Evolutionary conservation across 53 echinoderm and acorn worm species (phyloP).

Genomic region (Astropecten irregularis): DNA sequence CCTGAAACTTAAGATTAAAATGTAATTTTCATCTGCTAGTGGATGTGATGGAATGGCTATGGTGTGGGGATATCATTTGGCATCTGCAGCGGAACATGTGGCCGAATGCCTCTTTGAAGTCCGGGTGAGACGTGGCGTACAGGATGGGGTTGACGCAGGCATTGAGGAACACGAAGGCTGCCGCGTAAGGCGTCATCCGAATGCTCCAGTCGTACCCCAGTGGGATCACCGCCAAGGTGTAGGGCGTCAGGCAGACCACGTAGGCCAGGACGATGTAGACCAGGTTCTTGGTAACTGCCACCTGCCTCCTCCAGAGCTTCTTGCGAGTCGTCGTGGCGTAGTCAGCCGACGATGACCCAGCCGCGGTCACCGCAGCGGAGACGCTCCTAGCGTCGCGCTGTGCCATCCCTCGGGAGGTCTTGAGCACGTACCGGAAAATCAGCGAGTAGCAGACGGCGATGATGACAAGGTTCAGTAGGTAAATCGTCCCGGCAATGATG

Average conservation of each 20-base stretch:
- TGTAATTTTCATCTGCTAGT: too few species aligned
- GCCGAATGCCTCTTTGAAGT: too few species aligned
- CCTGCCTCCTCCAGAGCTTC: too few species aligned
- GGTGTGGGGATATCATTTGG: not conserved
- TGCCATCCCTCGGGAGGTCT: not conserved
- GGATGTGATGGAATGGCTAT: too few species aligned
- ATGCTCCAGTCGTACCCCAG: conserved; percentile 15
- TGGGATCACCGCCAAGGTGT: conserved; percentile 11
- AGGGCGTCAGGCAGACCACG: conserved; percentile 64
- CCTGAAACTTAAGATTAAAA: too few species aligned
- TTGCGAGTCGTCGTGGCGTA: too few species aligned
- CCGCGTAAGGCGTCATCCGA: conserved; percentile 53
- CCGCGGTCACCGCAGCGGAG: not conserved
- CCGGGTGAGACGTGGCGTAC: conserved; percentile 69
- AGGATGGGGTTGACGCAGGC: conserved; percentile 69
- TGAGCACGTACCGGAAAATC: too few species aligned
- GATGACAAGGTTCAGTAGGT: conserved; percentile 18
- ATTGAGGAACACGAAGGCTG: conserved; percentile 51
- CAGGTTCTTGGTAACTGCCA: conserved; percentile 63
- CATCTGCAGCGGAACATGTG: conserved; percentile 18
- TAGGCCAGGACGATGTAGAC: conserved; percentile 68
- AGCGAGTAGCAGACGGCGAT: conserved; percentile 43
- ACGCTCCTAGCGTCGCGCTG: not conserved
- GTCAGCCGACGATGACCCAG: too few species aligned
- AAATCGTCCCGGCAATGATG: conserved; percentile 7